Evolutionary conservation across 2,113 vertebrate species (phyloP).

Genomic region (Agapornis roseicollis): DNA sequence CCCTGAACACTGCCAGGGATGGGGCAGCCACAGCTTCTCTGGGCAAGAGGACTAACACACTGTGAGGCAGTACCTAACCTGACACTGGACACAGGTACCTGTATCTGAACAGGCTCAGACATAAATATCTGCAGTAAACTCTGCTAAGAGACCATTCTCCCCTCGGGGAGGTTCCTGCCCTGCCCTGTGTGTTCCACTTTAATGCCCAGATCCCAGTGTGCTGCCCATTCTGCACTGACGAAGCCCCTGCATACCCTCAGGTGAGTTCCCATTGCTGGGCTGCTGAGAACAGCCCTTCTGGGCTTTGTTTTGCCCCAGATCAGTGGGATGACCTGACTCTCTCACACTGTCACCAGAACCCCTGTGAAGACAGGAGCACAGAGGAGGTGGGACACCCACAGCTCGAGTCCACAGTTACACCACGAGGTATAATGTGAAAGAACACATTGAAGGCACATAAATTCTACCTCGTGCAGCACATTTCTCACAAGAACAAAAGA

Average conservation of each 20-base stretch:
- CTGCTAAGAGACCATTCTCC: accelerated
- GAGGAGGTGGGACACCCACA: not conserved
- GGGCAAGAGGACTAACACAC: not conserved
- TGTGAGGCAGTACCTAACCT: accelerated
- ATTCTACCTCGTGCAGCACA: not conserved
- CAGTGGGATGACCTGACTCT: not conserved
- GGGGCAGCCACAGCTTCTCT: not conserved
- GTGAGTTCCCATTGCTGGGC: not conserved
- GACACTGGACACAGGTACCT: accelerated
- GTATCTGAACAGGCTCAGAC: not conserved
- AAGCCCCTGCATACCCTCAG: not conserved
- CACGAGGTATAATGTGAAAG: accelerated
- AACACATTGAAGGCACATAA: not conserved
- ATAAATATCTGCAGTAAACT: not conserved
- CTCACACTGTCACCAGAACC: not conserved
- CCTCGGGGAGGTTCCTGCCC: not conserved
- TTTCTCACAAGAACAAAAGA: not conserved
- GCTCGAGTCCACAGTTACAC: not conserved
- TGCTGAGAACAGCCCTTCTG: not conserved
- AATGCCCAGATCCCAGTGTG: accelerated
- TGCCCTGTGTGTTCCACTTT: not conserved
- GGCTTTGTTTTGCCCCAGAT: accelerated
- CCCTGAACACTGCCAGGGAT: not conserved
- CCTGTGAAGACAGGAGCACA: not conserved
- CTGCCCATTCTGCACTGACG: accelerated